phyloP scores from a whole-genome alignment of 2,113 vertebrate species.

The Chaetorhynchus papuensis region DNA sequence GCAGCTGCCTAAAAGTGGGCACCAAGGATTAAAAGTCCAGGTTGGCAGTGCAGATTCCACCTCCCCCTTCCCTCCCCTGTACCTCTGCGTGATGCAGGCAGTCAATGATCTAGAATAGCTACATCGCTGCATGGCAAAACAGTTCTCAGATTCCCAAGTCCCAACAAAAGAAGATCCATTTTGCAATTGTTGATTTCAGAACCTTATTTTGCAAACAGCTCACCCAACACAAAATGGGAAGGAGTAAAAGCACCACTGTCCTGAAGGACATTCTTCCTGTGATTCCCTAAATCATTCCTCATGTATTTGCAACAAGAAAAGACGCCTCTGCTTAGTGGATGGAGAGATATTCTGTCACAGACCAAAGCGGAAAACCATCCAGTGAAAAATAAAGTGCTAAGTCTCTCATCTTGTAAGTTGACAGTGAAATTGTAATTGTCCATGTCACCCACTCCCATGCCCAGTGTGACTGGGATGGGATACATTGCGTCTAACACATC shows the following conservation, averaged over 20 bases:
- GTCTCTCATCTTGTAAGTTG: neutral
- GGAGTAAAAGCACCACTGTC: neutral
- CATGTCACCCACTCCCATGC: neutral
- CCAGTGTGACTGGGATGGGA: neutral
- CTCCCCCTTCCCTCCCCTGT: neutral
- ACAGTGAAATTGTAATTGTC: neutral
- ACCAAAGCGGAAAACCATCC: accelerated
- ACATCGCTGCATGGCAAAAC: neutral
- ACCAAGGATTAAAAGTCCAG: neutral
- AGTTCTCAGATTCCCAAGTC: neutral
- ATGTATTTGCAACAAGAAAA: neutral
- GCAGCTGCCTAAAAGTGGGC: neutral
- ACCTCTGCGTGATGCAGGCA: neutral
- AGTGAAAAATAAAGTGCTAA: neutral
- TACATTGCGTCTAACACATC: accelerated
- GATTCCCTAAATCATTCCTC: neutral
- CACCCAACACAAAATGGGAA: neutral
- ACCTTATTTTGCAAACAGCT: neutral
- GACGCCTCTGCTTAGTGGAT: accelerated
- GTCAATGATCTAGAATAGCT: neutral
- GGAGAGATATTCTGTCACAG: neutral
- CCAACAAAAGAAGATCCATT: neutral
- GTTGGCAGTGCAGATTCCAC: neutral
- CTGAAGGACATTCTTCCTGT: neutral
- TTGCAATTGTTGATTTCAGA: neutral